phyloP scores from a whole-genome alignment of 1,140 invertebrate genomes.

The Saccostrea cuccullata region DNA sequence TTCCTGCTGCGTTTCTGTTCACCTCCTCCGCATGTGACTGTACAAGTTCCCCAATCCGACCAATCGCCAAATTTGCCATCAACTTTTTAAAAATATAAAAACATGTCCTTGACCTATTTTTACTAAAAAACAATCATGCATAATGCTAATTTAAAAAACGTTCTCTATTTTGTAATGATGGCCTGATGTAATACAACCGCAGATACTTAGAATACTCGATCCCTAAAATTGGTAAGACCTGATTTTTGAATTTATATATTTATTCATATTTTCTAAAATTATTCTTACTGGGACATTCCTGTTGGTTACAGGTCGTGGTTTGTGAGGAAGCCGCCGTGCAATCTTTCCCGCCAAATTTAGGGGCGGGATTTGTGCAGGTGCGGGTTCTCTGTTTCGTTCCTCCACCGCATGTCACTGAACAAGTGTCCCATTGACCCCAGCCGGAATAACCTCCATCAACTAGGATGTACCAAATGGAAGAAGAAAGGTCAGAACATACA shows the following conservation, averaged over 20 bases:
- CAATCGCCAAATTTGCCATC: slow-evolving; percentile 67
- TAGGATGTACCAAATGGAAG: not conserved
- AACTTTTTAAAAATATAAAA: not conserved
- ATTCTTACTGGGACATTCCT: not conserved
- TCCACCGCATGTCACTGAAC: not conserved
- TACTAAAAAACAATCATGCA: no score
- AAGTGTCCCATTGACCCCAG: not conserved
- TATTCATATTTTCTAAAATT: not conserved
- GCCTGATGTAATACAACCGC: no score
- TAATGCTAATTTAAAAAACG: no score
- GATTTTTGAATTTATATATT: no score
- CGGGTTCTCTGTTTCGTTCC: not conserved
- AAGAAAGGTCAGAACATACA: no score
- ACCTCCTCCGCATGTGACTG: slow-evolving; percentile 63
- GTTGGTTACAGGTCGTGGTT: not conserved
- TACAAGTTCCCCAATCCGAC: slow-evolving; percentile 62
- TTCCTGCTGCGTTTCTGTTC: slow-evolving; percentile 49
- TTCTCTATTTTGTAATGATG: no score
- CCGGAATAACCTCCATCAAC: not conserved
- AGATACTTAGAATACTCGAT: no score
- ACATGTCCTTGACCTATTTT: no score
- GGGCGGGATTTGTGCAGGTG: not conserved
- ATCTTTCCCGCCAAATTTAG: not conserved
- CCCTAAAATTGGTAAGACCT: no score
- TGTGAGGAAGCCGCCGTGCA: not conserved